Evolutionary conservation across 2,888 invertebrate species (phyloP).

Genomic region (Rambutsinella grinnellia): DNA sequence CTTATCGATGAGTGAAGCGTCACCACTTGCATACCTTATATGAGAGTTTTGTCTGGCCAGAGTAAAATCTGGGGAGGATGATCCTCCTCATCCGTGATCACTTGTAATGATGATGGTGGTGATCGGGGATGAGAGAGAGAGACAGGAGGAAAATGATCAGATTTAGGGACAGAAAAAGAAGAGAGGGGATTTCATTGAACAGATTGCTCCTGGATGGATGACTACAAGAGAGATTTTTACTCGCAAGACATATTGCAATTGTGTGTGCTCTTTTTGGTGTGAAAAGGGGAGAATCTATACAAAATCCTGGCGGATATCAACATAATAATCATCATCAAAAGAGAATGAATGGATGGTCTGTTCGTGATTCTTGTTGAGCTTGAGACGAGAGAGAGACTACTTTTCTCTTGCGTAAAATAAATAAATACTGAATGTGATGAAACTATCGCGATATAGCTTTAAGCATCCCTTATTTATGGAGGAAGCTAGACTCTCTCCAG

Average conservation of each 20-base stretch:
- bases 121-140: constrained; percentile 3
- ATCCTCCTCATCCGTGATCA: constrained; percentile 19
- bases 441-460: not conserved
- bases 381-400: constrained; percentile 21
- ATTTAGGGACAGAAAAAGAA: constrained; percentile 22
- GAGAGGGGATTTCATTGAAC: constrained; percentile 13
- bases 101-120: constrained; percentile 33
- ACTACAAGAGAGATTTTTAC: not conserved
- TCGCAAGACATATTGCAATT: constrained; percentile 43
- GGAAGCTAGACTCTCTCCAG: not conserved
- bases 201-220: constrained; percentile 39
- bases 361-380: constrained; percentile 49
- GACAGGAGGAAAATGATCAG: constrained; percentile 11
- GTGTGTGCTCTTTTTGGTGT: constrained; percentile 47
- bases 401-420: constrained; percentile 41
- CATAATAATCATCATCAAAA: constrained; percentile 19
- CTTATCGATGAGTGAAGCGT: constrained; percentile 28
- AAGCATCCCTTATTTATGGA: not conserved
- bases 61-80: constrained; percentile 8
- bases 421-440: constrained; percentile 17
- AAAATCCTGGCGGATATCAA: constrained; percentile 6
- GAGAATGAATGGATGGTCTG: constrained; percentile 38
- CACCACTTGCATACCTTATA: constrained; percentile 42
- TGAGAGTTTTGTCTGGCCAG: not conserved
- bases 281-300: constrained; percentile 21